phyloP scores from a whole-genome alignment of 2,888 invertebrate genomes.

The Watsonalla cultraria region DNA sequence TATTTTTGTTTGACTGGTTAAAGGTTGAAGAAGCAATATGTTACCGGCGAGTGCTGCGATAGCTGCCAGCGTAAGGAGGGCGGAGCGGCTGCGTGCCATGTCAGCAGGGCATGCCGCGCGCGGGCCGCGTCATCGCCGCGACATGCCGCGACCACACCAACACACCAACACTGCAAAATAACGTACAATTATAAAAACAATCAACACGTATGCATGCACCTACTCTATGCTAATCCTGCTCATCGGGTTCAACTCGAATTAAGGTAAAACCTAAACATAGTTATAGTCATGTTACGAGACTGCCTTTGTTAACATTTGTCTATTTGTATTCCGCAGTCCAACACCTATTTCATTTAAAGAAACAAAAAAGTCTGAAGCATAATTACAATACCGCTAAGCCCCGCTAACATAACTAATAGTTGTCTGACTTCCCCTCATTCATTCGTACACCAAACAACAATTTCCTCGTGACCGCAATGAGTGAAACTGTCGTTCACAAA shows the following conservation, averaged over 20 bases:
- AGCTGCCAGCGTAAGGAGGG: slow-evolving; percentile 71
- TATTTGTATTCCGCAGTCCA: too few species aligned
- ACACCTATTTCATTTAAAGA: too few species aligned
- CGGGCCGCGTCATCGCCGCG: slow-evolving; percentile 69
- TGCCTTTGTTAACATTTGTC: too few species aligned
- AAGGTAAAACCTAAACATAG: too few species aligned
- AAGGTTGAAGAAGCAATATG: neutral
- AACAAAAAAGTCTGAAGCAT: too few species aligned
- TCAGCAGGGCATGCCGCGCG: slow-evolving; percentile 73
- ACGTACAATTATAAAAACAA: neutral
- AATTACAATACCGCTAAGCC: neutral
- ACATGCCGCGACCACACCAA: slow-evolving; percentile 37
- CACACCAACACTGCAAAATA: slow-evolving; percentile 24
- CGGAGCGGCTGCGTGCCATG: slow-evolving; percentile 75
- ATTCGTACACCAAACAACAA: neutral
- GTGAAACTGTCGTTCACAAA: slow-evolving; percentile 15
- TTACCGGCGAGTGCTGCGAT: slow-evolving; percentile 71
- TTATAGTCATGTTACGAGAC: too few species aligned
- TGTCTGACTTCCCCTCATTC: neutral
- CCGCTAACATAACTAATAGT: neutral
- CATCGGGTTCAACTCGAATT: too few species aligned
- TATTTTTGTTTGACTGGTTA: too few species aligned
- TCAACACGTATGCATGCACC: too few species aligned
- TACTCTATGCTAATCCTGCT: too few species aligned
- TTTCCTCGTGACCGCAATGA: slow-evolving; percentile 2